Conservation (phyloP, 2,797 vertebrate genomes). For the Gallinago solitaria region DNA sequence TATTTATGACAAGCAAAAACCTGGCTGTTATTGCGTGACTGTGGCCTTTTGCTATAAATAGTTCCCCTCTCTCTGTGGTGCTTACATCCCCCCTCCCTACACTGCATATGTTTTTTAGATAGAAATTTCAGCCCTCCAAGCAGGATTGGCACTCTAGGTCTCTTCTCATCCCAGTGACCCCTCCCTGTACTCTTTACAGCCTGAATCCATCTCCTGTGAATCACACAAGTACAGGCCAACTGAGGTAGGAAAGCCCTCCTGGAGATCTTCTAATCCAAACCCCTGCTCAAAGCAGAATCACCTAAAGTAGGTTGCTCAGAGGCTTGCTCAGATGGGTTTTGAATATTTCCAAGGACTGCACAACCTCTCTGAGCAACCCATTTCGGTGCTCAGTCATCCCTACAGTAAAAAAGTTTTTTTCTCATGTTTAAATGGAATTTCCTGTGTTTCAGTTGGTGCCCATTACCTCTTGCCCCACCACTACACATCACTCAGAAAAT, state of each 20-base stretch:
- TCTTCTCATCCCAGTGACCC: neutral
- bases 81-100: neutral
- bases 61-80: neutral
- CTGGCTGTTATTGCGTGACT: neutral
- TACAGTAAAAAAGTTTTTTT: neutral
- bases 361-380: neutral
- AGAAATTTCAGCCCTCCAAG: neutral
- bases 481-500: neutral
- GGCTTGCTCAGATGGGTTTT: neutral
- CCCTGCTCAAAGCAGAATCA: neutral
- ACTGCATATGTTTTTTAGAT: neutral
- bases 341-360: neutral
- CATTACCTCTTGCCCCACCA: neutral
- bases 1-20: slow-evolving; percentile 5
- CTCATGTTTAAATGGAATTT: neutral
- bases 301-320: neutral
- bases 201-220: neutral
- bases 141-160: neutral
- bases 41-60: neutral
- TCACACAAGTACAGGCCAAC: neutral
- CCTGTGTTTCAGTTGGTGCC: neutral
- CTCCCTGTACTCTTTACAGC: neutral
- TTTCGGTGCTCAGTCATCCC: rapidly evolving
- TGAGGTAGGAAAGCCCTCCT: neutral
- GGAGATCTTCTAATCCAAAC: neutral